Evolutionary conservation across 2,797 vertebrate species (phyloP).

Genomic region (Anniella stebbinsi): DNA sequence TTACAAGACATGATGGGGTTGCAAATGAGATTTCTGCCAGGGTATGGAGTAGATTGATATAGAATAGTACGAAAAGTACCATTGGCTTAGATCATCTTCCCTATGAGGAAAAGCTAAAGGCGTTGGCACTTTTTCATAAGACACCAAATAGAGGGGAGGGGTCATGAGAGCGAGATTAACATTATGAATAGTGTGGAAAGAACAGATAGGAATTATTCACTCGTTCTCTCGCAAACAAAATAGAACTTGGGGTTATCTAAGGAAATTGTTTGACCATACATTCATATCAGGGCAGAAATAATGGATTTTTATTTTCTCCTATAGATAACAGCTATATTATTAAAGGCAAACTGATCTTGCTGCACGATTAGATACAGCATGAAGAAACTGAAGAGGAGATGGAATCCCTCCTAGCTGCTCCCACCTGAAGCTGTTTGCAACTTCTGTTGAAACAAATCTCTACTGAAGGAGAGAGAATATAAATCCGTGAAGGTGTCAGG

Average conservation of each 20-base stretch:
- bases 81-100: neutral
- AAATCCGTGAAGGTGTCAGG: neutral
- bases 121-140: neutral
- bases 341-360: neutral
- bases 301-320: neutral
- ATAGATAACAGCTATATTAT: neutral
- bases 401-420: neutral
- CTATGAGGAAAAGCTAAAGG: neutral
- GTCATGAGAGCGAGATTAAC: neutral
- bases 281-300: neutral
- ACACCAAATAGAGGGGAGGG: neutral
- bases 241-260: neutral
- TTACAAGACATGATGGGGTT: neutral
- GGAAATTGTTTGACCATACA: neutral
- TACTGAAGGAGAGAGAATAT: neutral
- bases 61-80: neutral
- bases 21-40: neutral
- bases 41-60: neutral
- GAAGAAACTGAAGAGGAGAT: neutral
- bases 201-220: neutral
- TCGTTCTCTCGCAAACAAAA: neutral
- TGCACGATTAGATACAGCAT: neutral
- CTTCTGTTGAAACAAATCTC: neutral
- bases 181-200: neutral
- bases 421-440: constrained; percentile 1